These are phyloP conservation scores for Gortyna flavago DNA, from an alignment of 2,888 invertebrate genomes.

Conservation along the genomic window DNA sequence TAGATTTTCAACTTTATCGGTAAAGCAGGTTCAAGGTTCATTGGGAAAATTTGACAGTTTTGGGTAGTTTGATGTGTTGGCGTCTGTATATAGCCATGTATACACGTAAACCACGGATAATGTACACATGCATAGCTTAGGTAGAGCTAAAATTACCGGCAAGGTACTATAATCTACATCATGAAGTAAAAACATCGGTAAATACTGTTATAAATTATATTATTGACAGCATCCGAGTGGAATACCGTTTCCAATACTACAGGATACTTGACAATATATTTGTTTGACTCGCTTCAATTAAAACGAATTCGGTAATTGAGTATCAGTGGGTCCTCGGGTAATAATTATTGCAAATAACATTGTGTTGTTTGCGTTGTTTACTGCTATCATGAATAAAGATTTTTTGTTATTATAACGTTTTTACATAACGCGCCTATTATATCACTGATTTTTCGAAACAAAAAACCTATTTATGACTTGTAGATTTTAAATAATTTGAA, in stretches of 20 bases:
- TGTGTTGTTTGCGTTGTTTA: conserved; percentile 15
- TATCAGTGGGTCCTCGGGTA: conserved; percentile 15
- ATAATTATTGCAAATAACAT: conserved; percentile 31
- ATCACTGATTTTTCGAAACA: too few relatives aligned
- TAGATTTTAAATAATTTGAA: too few relatives aligned
- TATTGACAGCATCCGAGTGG: not conserved
- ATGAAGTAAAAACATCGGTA: conserved; percentile 31
- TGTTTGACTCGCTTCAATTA: conserved; percentile 37
- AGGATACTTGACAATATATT: conserved; percentile 30
- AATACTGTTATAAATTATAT: conserved; percentile 22
- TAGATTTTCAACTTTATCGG: too few relatives aligned
- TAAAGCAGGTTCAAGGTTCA: too few relatives aligned
- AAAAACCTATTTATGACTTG: too few relatives aligned
- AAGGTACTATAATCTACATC: conserved; percentile 15
- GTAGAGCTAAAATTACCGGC: not conserved
- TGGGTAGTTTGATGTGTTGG: too few relatives aligned
- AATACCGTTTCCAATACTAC: conserved; percentile 23
- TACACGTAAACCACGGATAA: too few relatives aligned
- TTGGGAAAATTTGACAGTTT: too few relatives aligned
- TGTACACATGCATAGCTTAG: not conserved
- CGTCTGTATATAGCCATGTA: not conserved
- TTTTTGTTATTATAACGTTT: not conserved
- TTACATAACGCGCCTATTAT: too few relatives aligned
- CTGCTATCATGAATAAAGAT: not conserved
- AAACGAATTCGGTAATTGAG: conserved; percentile 38